phyloP scores from a whole-genome alignment of 2,888 invertebrate species.

The Pyralis farinalis region DNA sequence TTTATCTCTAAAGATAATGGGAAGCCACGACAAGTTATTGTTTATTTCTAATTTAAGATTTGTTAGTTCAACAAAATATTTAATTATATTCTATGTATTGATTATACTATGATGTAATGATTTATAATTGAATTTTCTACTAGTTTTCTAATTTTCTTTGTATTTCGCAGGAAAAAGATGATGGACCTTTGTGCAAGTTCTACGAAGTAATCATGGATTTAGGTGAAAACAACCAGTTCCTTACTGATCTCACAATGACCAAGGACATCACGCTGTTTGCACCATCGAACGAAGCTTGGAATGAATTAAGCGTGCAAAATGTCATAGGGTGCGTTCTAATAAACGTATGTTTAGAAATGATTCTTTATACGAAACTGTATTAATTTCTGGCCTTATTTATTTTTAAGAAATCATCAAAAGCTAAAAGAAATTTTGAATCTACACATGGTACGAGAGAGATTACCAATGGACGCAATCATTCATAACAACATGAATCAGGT shows the following conservation, averaged over 20 bases:
- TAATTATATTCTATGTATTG: no score
- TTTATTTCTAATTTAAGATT: no score
- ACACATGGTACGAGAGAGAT: slow-evolving; percentile 88
- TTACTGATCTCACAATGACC: slow-evolving; percentile 85
- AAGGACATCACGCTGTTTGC: slow-evolving; percentile 92
- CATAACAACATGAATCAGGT: slow-evolving; percentile 87
- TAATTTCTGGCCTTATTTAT: not conserved
- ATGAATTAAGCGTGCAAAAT: slow-evolving; percentile 86
- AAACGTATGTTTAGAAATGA: no score
- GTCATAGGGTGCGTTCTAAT: slow-evolving; percentile 74
- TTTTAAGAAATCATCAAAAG: slow-evolving; percentile 83
- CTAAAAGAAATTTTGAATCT: slow-evolving; percentile 89
- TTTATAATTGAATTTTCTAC: no score
- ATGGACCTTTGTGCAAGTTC: slow-evolving; percentile 88
- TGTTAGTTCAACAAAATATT: no score
- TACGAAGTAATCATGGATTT: slow-evolving; percentile 90
- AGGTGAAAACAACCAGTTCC: slow-evolving; percentile 85
- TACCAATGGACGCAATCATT: slow-evolving; percentile 88
- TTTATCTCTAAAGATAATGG: no score
- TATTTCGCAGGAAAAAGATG: slow-evolving; percentile 76
- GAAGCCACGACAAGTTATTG: no score
- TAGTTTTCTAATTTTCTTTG: no score
- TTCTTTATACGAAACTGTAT: no score
- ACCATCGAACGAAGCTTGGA: slow-evolving; percentile 94
- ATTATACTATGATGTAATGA: no score